Evolutionary conservation across 1,140 invertebrate species (phyloP).

Genomic region (Lepidotrigona ventralis): DNA sequence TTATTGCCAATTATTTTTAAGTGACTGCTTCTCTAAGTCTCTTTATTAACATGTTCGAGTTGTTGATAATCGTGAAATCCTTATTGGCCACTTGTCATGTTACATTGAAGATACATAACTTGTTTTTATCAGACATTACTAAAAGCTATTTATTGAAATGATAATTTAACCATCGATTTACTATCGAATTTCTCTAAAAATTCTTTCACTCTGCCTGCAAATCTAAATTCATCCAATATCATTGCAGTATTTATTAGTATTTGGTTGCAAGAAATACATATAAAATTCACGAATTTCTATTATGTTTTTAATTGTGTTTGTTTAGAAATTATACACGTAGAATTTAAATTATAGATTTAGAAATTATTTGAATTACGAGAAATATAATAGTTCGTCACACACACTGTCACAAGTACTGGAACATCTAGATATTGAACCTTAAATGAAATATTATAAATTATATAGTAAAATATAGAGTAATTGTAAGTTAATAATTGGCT

Average conservation of each 20-base stretch:
- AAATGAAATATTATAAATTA: too few relatives aligned
- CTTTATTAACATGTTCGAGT: not conserved
- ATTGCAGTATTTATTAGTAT: not conserved
- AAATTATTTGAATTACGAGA: too few relatives aligned
- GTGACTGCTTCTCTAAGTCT: not conserved
- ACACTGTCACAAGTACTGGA: too few relatives aligned
- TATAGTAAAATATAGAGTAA: too few relatives aligned
- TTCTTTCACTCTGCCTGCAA: not conserved
- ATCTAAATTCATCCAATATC: not conserved
- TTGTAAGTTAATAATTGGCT: too few relatives aligned
- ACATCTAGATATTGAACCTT: too few relatives aligned
- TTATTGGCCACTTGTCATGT: not conserved
- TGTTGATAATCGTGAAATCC: not conserved
- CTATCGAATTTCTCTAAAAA: too few relatives aligned
- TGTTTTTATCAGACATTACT: not conserved
- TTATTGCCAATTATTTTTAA: slow-evolving; percentile 22
- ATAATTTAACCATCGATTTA: not conserved
- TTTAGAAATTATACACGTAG: too few relatives aligned
- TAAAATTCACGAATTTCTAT: not conserved
- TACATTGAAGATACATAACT: too few relatives aligned
- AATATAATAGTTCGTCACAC: too few relatives aligned
- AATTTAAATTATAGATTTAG: too few relatives aligned
- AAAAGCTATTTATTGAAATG: not conserved
- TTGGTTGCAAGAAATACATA: not conserved
- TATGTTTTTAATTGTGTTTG: too few relatives aligned